Conservation (phyloP, 2,797 vertebrate species). For the Protonibea diacanthus region DNA sequence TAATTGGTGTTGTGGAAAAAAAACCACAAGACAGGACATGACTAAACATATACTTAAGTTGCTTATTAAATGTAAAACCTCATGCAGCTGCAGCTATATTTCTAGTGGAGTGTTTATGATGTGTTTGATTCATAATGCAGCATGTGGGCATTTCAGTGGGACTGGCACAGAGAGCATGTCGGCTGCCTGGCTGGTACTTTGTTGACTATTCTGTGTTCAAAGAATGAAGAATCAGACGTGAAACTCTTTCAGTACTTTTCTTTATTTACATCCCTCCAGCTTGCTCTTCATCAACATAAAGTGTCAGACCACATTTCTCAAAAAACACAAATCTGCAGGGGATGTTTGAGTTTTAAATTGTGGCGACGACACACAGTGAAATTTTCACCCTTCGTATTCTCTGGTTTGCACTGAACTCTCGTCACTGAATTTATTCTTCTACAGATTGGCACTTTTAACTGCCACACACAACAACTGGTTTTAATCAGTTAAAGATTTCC, state of each 20-base stretch:
- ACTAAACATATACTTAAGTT: not conserved
- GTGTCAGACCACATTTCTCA: constrained; percentile 63
- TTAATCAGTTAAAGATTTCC: constrained; percentile 20
- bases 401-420: constrained; percentile 13
- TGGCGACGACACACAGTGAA: constrained; percentile 24
- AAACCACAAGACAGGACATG: not conserved
- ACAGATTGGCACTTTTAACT: constrained; percentile 13
- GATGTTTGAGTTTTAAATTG: constrained; percentile 3
- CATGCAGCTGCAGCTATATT: not conserved
- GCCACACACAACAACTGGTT: constrained; percentile 14
- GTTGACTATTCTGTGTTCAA: constrained; percentile 11
- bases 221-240: constrained; percentile 50
- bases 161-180: not conserved
- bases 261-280: constrained; percentile 87
- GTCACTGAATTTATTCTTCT: constrained; percentile 3
- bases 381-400: constrained; percentile 1
- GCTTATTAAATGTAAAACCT: not conserved
- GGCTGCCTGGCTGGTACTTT: not conserved
- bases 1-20: not conserved
- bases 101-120: not conserved
- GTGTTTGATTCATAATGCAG: not conserved
- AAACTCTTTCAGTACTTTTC: constrained; percentile 77
- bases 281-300: constrained; percentile 60
- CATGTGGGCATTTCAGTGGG: constrained; percentile 5
- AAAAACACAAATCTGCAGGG: constrained; percentile 49